Evolutionary conservation across 2,113 vertebrate genomes (phyloP).

Genomic region (Rhabdomys dilectus): DNA sequence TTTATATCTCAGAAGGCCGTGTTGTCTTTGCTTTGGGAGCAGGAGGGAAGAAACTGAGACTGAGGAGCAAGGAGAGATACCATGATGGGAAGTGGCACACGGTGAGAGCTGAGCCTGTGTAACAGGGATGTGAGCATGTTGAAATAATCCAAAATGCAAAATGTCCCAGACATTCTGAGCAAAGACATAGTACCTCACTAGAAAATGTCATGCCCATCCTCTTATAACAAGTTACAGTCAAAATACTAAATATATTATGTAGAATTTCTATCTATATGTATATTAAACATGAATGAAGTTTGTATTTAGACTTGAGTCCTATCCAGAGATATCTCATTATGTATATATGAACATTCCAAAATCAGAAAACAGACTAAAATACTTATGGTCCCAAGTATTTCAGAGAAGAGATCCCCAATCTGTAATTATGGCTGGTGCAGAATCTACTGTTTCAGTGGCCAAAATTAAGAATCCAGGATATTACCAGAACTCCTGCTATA

Average conservation of each 20-base stretch:
- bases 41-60: slow-evolving; percentile 87
- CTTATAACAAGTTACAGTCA: neutral
- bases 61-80: slow-evolving; percentile 92
- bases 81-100: slow-evolving; percentile 95
- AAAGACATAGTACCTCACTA: neutral
- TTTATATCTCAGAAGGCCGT: slow-evolving; percentile 93
- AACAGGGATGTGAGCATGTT: neutral
- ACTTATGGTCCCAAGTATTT: neutral
- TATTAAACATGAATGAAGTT: neutral
- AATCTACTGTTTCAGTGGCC: neutral
- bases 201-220: neutral
- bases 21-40: slow-evolving; percentile 89
- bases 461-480: neutral
- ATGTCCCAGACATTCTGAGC: neutral
- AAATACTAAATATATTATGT: neutral
- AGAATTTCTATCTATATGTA: neutral
- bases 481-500: neutral
- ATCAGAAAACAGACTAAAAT: neutral
- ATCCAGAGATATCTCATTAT: neutral
- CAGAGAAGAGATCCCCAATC: neutral
- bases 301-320: neutral
- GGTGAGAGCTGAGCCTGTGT: slow-evolving; percentile 85
- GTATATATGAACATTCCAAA: neutral
- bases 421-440: rapidly evolving
- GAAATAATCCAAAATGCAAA: neutral